A percentile compares a stretch with the other conserved stretches of the same genome.
Conservation (phyloP, 2,113 vertebrate genomes). For the Proteles cristata region DNA sequence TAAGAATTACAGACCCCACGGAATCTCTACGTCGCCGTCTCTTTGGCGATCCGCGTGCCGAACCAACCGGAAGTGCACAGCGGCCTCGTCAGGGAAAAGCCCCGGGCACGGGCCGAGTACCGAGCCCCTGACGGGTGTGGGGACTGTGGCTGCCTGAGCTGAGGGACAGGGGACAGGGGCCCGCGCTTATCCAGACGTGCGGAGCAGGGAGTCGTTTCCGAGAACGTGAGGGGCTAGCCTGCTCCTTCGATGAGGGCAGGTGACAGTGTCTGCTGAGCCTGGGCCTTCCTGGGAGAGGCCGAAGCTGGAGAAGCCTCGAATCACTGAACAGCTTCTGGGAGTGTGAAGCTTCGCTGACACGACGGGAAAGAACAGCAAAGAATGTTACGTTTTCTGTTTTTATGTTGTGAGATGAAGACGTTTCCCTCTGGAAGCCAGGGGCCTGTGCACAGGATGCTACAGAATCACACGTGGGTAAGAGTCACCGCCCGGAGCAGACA, state of each 20-base stretch:
- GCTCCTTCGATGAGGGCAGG: no score
- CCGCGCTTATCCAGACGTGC: background rate
- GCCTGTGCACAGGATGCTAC: background rate
- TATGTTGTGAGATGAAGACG: background rate
- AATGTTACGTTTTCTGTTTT: background rate
- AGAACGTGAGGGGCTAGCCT: rapidly evolving
- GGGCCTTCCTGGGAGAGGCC: background rate
- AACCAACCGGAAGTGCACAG: rapidly evolving
- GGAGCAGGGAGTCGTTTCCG: no score
- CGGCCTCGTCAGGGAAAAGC: background rate
- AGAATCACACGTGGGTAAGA: background rate
- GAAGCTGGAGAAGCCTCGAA: background rate
- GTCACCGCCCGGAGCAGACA: rapidly evolving
- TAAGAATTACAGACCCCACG: no score
- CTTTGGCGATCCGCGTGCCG: background rate
- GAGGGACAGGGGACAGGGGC: background rate
- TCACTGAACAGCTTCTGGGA: background rate
- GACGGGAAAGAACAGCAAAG: background rate
- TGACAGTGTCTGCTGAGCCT: background rate
- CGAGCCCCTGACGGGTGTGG: background rate
- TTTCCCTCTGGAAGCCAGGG: background rate
- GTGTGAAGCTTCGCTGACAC: background rate
- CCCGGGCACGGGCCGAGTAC: background rate
- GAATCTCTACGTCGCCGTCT: background rate
- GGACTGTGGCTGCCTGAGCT: no score